These are phyloP conservation scores for Sebastiscus tertius DNA, from an alignment of 2,797 vertebrate genomes.

Conservation along the genomic window DNA sequence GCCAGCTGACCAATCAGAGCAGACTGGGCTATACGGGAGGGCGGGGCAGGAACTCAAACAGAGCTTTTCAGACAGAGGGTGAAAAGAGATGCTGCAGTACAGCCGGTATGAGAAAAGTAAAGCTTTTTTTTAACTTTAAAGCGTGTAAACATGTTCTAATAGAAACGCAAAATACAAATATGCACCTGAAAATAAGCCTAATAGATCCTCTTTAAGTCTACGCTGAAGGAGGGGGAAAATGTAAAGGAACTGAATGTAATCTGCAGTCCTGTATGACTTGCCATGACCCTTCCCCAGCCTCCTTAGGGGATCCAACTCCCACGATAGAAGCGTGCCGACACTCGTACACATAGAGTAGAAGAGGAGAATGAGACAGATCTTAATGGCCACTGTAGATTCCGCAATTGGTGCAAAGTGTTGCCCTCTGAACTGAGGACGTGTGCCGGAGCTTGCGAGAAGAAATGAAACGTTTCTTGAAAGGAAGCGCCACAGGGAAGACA, in stretches of 20 bases:
- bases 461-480: slow-evolving; percentile 34
- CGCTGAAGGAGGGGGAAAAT: slow-evolving; percentile 19
- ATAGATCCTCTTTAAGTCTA: background rate
- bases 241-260: slow-evolving; percentile 21
- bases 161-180: no score
- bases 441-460: slow-evolving; percentile 1
- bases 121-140: no score
- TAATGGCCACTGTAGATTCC: slow-evolving; percentile 18
- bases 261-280: background rate
- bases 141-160: no score
- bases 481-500: slow-evolving; percentile 5
- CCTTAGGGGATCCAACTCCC: slow-evolving; percentile 6
- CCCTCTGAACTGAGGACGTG: slow-evolving; percentile 19
- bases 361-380: slow-evolving; percentile 7
- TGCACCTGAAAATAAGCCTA: no score
- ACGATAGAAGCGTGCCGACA: background rate
- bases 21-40: no score
- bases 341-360: background rate
- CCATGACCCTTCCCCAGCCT: background rate
- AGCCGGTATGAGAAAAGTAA: no score
- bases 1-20: no score
- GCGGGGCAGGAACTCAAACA: no score
- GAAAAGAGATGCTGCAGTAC: no score
- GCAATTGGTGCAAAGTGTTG: slow-evolving; percentile 17
- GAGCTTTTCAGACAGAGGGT: no score